Evolutionary conservation across 2,797 vertebrate genomes (phyloP).

Genomic region (Lacerta viridis): DNA sequence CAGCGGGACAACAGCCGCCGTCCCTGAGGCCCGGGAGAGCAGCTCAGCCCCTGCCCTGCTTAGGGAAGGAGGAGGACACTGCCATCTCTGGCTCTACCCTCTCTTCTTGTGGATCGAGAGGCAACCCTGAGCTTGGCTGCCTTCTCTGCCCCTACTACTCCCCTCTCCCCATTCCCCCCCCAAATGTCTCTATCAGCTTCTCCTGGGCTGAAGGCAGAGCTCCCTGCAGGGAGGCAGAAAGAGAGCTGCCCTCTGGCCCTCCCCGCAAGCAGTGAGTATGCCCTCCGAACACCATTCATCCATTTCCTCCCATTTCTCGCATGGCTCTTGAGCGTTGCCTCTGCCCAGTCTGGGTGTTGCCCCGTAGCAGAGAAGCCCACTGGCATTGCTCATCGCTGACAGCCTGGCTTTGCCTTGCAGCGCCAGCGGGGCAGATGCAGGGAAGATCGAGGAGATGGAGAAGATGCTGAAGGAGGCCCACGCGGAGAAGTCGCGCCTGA

Average conservation of each 20-base stretch:
- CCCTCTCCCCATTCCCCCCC: accelerated
- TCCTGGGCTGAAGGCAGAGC: accelerated
- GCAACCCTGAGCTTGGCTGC: neutral
- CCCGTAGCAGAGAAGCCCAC: neutral
- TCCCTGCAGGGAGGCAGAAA: too few species aligned
- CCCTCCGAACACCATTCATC: neutral
- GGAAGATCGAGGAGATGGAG: slow-evolving; percentile 97
- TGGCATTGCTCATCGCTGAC: neutral
- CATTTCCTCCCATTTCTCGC: slow-evolving; percentile 6
- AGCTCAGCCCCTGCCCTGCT: neutral
- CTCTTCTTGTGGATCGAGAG: too few species aligned
- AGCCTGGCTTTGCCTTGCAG: slow-evolving; percentile 75
- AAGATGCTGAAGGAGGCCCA: slow-evolving; percentile 95
- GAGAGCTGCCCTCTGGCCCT: neutral
- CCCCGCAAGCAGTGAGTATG: neutral
- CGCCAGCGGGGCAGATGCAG: slow-evolving; percentile 84
- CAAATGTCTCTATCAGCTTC: neutral
- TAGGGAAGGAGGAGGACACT: neutral
- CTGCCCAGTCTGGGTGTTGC: neutral
- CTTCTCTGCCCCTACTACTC: neutral
- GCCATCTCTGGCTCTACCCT: neutral
- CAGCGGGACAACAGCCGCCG: neutral
- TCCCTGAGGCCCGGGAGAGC: neutral
- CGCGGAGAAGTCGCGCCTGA: slow-evolving; percentile 91
- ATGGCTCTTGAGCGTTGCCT: neutral